A percentile compares a stretch with the other conserved stretches of the same genome.
phyloP scores from a whole-genome alignment of 1,140 invertebrate species.

The Caenorhabditis brenneri region DNA sequence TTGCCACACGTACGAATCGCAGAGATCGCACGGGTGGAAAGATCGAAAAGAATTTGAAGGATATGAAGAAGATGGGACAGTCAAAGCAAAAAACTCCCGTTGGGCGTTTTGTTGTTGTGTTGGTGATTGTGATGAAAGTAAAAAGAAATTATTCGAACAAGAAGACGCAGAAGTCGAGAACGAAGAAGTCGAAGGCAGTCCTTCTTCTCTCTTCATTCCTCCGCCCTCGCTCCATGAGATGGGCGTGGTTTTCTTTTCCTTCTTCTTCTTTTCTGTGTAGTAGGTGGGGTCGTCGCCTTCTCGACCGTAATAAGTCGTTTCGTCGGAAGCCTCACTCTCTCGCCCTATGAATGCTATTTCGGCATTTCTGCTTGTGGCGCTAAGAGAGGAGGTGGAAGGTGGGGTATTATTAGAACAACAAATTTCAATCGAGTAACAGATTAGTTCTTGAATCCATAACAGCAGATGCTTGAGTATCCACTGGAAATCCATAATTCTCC shows the following conservation, averaged over 20 bases:
- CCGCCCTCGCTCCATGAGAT: background rate
- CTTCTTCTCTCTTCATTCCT: background rate
- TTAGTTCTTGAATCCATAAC: background rate
- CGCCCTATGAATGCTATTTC: background rate
- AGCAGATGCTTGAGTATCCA: background rate
- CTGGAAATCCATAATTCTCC: background rate
- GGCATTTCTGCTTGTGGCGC: background rate
- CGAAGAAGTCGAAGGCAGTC: background rate
- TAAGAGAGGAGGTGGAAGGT: background rate
- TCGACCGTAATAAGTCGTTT: conserved; percentile 3
- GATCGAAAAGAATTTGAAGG: background rate
- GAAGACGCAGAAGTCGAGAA: conserved; percentile 11
- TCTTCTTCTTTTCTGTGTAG: too few species aligned
- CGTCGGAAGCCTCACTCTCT: background rate
- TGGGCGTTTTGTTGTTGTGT: background rate
- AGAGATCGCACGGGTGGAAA: conserved; percentile 41
- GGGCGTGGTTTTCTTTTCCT: background rate
- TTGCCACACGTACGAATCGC: conserved; percentile 50
- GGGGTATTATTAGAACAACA: background rate
- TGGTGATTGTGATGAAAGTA: background rate
- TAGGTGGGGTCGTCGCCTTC: conserved; percentile 5
- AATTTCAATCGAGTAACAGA: background rate
- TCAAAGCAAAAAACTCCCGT: conserved; percentile 14
- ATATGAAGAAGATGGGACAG: background rate
- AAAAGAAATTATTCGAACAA: background rate